Conservation (phyloP, 2,888 invertebrate species). For the Tipula vernalis region DNA sequence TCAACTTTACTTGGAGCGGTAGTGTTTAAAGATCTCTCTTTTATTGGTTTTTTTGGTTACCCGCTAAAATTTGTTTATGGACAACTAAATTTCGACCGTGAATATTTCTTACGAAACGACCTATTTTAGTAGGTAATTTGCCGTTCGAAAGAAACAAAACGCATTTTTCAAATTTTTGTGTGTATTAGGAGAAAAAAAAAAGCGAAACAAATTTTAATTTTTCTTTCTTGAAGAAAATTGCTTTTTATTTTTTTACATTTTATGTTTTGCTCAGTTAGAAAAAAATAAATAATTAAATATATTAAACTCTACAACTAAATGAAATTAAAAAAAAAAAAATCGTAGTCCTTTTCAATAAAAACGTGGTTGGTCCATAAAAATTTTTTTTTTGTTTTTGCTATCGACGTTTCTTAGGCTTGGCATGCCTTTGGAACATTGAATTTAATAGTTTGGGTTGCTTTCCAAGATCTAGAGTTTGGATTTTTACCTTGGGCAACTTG, state of each 20-base stretch:
- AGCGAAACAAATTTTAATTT: neutral
- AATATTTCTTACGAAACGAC: too few relatives aligned
- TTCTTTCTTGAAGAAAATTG: neutral
- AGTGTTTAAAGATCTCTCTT: too few relatives aligned
- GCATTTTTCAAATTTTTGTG: too few relatives aligned
- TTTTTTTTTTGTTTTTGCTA: neutral
- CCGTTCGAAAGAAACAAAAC: too few relatives aligned
- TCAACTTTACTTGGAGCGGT: too few relatives aligned
- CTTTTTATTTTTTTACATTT: neutral
- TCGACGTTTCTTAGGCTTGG: neutral
- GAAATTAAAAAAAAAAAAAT: too few relatives aligned
- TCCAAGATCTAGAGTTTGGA: constrained; percentile 38
- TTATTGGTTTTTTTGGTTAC: too few relatives aligned
- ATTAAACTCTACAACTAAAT: neutral
- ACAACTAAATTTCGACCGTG: too few relatives aligned
- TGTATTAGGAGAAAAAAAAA: too few relatives aligned
- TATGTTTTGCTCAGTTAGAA: neutral
- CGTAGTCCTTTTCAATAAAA: neutral
- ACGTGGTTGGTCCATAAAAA: neutral
- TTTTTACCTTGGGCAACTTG: constrained; percentile 38
- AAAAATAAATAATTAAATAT: neutral
- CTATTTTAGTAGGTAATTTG: too few relatives aligned
- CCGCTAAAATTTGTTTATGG: too few relatives aligned
- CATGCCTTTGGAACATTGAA: constrained; percentile 29
- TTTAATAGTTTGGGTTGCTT: constrained; percentile 25